Evolutionary conservation across 2,888 invertebrate species (phyloP), one percentile per base, ranked within the genome.

Genomic region (Cheilosia impressa): DNA sequence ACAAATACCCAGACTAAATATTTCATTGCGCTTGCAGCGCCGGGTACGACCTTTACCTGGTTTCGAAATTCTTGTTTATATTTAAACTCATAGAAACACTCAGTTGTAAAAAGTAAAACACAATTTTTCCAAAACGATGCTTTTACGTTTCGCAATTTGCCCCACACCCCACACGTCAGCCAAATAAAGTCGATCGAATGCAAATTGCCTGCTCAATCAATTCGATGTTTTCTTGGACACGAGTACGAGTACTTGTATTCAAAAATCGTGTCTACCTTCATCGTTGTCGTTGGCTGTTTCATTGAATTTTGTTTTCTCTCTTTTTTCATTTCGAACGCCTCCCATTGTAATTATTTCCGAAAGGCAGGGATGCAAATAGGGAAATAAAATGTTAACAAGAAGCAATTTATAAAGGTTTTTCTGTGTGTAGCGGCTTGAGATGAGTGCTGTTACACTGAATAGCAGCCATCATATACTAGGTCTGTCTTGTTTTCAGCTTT

Each of bases 31-130:
- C 57, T 43, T 34, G 50, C 41, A 52, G 50, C 52, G 38, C 34
- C 52, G 45, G 38, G 27, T 38, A 53, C 73, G 80, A 80, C 80
- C 80, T 80, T 80, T 73, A 80, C 80, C 80, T 80, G 80, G 62
- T 68, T 73, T 66, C 55, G 55, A 73, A 73, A 79, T 53, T 66
- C 27, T 45, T 34, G 27, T 73, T 66, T 66, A 58, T 41, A 65
- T 66, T 73, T 71, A 57, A 62, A 63, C 55, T 60, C 34, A n/a
- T 13, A 55, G 4, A 62, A 55, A 27, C 52, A 19, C 6, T 22
- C n/a, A 38, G 41, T 17, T 13, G 13, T 17, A 38, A 43, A 27
- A 58, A 68, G 19, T 27, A 10, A 58, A 24, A 24, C 27, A 68
- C 68, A 38, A n/a, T 41, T 24, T 66, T 62, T 68, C 62, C 47